Evolutionary conservation across 2,113 vertebrate species (phyloP), one percentile per base, ranked within the genome.

Genomic region (Meriones unguiculatus): DNA sequence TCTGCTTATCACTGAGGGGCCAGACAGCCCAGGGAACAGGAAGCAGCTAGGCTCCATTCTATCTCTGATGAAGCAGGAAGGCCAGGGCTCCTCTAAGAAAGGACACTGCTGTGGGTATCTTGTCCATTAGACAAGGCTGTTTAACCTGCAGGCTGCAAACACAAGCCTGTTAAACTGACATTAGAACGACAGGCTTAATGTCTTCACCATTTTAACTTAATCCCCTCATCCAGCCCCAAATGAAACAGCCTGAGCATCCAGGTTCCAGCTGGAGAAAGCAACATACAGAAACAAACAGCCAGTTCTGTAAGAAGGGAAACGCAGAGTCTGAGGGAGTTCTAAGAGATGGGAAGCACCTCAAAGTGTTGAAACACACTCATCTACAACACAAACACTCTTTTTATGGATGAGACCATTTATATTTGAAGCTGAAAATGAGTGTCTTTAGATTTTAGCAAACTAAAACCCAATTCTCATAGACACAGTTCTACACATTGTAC

Each of bases 1-100:
- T 99, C 96, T 85, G 98, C 98, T 99, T 99, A 99, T 99, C 99
- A 90, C 98, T 87, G 97, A 98, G 97, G 98, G 98, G 99, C 98
- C 98, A 97, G 98, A 98, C 96, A 97, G 98, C 98, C 98, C 97
- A 86, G 97, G 96, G 97, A 99, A 98, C 95, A 98, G 98, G 97
- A 98, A 91, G 89, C 97, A 97, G 98, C 98, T 95, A 98, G 98
- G 86, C 84, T 77, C 98, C 91, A 72, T 82, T 35, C 3, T 59
- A 95, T 97, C 96, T 77, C 2, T 65, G 69, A 80, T 5, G 28
- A 13, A 50, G 97, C 69, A 62, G 70, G 3, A 72, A 73, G 0
- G 94, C 96, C 82, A 94, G 95, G 0, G 41, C 90, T 84, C 93
- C 96, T 97, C 84, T 65, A 20, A 70, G 93, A 89, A 97, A 65